Evolutionary conservation across 2,888 invertebrate species (phyloP).

Genomic region (Drosophila subquinaria): DNA sequence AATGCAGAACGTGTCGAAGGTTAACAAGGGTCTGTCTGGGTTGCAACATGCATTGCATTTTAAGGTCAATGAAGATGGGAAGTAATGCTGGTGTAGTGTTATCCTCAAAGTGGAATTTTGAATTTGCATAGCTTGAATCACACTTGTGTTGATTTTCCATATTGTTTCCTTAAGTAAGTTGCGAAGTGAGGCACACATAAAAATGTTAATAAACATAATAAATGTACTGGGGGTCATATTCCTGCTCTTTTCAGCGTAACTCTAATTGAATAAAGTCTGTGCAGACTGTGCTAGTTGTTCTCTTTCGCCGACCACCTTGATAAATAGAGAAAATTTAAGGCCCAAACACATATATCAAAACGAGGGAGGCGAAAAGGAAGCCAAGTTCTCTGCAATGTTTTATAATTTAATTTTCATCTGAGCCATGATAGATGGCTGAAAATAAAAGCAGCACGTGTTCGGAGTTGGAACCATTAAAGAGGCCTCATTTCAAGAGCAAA

Average conservation of each 20-base stretch:
- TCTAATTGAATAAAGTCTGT: constrained; percentile 15
- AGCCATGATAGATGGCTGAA: constrained; percentile 21
- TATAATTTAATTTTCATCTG: constrained; percentile 19
- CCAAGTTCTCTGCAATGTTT: constrained; percentile 3
- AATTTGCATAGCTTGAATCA: constrained; percentile 20
- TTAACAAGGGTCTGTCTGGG: constrained; percentile 36
- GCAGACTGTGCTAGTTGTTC: constrained; percentile 7
- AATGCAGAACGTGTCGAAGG: constrained; percentile 47
- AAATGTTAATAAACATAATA: constrained; percentile 48
- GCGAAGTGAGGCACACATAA: constrained; percentile 52
- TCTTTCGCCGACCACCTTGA: constrained; percentile 6
- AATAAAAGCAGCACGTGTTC: not conserved
- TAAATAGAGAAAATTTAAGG: constrained; percentile 32
- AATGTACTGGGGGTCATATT: constrained; percentile 12
- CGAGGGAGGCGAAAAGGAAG: not conserved
- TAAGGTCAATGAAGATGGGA: constrained; percentile 14
- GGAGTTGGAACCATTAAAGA: not conserved
- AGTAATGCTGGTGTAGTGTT: constrained; percentile 10
- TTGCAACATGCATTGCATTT: constrained; percentile 27
- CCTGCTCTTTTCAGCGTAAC: constrained; percentile 7
- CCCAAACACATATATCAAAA: constrained; percentile 15
- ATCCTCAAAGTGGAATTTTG: constrained; percentile 17
- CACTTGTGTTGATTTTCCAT: constrained; percentile 15
- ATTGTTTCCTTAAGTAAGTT: constrained; percentile 31
- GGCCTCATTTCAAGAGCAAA: not conserved